Evolutionary conservation across 2,797 vertebrate genomes (phyloP).

Genomic region (Melanogrammus aeglefinus): DNA sequence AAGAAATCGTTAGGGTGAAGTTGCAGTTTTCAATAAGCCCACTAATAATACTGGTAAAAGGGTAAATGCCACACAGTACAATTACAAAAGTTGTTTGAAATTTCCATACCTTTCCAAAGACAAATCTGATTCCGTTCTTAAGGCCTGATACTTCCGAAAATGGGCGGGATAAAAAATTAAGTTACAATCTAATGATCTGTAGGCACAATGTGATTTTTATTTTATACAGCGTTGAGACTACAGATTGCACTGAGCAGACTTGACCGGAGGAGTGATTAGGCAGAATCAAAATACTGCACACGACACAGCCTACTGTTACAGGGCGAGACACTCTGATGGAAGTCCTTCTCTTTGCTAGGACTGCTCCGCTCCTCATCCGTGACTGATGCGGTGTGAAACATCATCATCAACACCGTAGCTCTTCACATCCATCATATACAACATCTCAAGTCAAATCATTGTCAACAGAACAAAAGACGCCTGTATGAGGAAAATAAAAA

Average conservation of each 20-base stretch:
- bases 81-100: neutral
- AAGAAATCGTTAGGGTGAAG: neutral
- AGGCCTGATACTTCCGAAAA: neutral
- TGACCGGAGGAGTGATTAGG: conserved; percentile 50
- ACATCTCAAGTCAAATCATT: conserved; percentile 23
- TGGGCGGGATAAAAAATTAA: conserved; percentile 2
- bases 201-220: conserved; percentile 58
- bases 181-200: conserved; percentile 24
- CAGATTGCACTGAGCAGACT: conserved; percentile 54
- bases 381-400: neutral
- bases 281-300: conserved; percentile 19
- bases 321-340: neutral
- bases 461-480: conserved; percentile 28
- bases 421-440: conserved; percentile 25
- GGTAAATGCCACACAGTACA: conserved; percentile 1
- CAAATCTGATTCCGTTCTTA: neutral
- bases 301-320: conserved; percentile 15
- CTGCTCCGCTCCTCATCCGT: neutral
- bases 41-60: conserved; percentile 1
- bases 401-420: conserved; percentile 23
- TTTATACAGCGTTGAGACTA: conserved; percentile 60
- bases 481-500: conserved; percentile 32
- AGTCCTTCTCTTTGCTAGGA: neutral
- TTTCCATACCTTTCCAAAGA: neutral
- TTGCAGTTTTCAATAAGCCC: neutral